Evolutionary conservation across 2,113 vertebrate species (phyloP), one percentile per base, ranked within the genome.

Genomic region (Pao palembangensis): DNA sequence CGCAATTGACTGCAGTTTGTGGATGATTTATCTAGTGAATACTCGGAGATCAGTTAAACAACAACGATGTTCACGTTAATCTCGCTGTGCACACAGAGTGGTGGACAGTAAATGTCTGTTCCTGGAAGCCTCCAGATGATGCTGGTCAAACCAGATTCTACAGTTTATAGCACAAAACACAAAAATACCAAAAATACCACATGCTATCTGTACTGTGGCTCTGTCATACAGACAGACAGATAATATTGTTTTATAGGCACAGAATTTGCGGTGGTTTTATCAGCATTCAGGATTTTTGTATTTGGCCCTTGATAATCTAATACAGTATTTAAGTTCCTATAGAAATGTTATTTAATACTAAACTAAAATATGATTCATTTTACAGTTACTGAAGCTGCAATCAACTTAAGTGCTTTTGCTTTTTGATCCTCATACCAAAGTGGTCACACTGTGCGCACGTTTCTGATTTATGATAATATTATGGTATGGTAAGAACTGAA

Each of bases 111-210:
- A 28, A 8, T 18, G 16, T 19, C n/a, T 49, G 6, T 51, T 46
- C 50, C 51, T 61, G 34, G 49, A 61, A 31, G 47, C 8, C 16
- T 64, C 61, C 56, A 63, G 16, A 47, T 52, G n/a, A 34, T 55
- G 4, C 8, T 3, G 52, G 16, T 0, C 8, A 55, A 11, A 61
- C 51, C 17, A n/a, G 3, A 49, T 14, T 51, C n/a, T 15, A 41
- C 50, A 55, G 2, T 17, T 43, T 21, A 51, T 3, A 21, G n/a
- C 48, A 8, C 48, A 52, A 53, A 43, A 10, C 41, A 62, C 20
- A 52, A 10, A 38, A 42, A 51, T 44, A 16, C 14, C 3, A 44
- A 4, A 28, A 3, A 28, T 31, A 31, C 28, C 11, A 12, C 34
- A 38, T 3, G 11, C 25, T 10, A 12, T 38, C 34, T 11, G 11